phyloP scores from a whole-genome alignment of 2,888 invertebrate genomes.

The Labia minor region DNA sequence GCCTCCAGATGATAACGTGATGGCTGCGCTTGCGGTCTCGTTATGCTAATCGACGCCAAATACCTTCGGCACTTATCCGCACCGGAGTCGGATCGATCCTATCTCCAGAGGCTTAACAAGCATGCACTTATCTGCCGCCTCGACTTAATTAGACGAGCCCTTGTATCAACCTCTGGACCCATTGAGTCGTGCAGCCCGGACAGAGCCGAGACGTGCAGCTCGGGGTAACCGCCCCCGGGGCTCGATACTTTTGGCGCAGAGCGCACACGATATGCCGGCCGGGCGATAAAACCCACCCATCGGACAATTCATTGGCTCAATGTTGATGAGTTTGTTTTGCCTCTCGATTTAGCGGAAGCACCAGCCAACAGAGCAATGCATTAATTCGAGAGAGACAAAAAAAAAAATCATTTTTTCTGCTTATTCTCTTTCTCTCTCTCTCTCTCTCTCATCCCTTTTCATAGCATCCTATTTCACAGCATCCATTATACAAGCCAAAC shows the following conservation, averaged over 20 bases:
- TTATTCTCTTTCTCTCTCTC: too few species aligned
- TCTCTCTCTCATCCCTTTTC: too few species aligned
- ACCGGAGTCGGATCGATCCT: neutral
- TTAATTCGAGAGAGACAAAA: too few species aligned
- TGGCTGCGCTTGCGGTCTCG: slow-evolving; percentile 7
- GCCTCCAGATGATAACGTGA: slow-evolving; percentile 7
- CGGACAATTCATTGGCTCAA: slow-evolving; percentile 5
- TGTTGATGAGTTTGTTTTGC: slow-evolving; percentile 8
- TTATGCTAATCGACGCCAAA: slow-evolving; percentile 1
- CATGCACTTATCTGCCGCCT: slow-evolving; percentile 9
- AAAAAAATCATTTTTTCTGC: too few species aligned
- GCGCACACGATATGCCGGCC: neutral
- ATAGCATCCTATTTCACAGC: too few species aligned
- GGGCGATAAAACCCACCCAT: slow-evolving; percentile 3
- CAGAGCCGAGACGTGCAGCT: neutral
- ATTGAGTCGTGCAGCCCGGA: slow-evolving; percentile 7
- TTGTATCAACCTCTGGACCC: neutral
- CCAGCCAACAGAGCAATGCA: too few species aligned
- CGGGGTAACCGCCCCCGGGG: neutral
- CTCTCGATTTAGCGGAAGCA: neutral
- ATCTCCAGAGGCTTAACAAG: slow-evolving; percentile 7
- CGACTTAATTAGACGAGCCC: slow-evolving; percentile 13
- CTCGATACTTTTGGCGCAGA: slow-evolving; percentile 13
- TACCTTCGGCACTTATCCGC: slow-evolving; percentile 13
- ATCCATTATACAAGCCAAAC: too few species aligned